phyloP scores from a whole-genome alignment of 2,888 invertebrate genomes.

The Tenthredo mesomela region DNA sequence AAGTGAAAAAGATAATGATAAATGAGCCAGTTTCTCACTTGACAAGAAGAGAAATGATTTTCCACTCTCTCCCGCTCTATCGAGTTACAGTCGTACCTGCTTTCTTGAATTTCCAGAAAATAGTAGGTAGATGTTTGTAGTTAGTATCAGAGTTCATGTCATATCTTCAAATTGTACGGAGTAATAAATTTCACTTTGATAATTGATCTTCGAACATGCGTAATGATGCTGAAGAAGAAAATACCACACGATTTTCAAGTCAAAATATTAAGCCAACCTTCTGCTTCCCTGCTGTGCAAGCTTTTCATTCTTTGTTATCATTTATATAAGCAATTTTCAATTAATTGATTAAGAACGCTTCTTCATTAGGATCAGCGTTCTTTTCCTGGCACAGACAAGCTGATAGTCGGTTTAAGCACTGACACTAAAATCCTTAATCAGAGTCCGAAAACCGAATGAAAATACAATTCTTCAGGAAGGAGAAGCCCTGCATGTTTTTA shows the following conservation, averaged over 20 bases:
- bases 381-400: background rate
- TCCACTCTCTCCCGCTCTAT: background rate
- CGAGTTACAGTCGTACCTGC: background rate
- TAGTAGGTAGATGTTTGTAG: background rate
- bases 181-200: background rate
- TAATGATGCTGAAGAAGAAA: background rate
- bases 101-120: background rate
- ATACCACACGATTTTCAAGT: background rate
- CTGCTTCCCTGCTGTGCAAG: background rate
- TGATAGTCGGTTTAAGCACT: background rate
- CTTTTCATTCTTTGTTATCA: background rate
- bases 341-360: background rate
- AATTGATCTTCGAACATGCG: background rate
- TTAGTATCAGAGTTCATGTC: background rate
- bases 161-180: background rate
- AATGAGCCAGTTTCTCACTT: constrained; percentile 8
- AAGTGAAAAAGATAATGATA: constrained; percentile 34
- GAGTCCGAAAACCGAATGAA: too few relatives aligned
- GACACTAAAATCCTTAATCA: background rate
- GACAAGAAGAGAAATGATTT: constrained; percentile 37
- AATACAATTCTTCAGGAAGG: background rate
- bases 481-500: background rate
- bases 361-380: background rate
- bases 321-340: background rate
- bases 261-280: background rate